Base-by-base conservation (phyloP, 2,113 vertebrate genomes). In the Tor tambroides region DNA sequence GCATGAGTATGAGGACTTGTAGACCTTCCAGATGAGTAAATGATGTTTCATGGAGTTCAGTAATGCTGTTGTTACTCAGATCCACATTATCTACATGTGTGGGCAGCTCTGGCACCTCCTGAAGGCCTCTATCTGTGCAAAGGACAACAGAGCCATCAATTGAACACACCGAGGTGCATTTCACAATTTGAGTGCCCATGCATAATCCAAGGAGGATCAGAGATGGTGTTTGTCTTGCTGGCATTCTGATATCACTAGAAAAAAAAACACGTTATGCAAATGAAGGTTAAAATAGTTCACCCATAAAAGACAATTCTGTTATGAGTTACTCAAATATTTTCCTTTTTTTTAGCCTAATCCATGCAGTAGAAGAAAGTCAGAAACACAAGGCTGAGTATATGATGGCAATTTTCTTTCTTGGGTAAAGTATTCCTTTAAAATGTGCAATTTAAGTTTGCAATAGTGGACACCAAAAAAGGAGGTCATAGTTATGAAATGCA, bases 131-230 rank as follows among this genome's bases (percentile, higher is more conserved):
- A 32, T 74, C 14, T 5, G 6, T 41, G 51, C 67, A 84, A 30
- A 56, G 11, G 12, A 23, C 49, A 9, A 30, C 19, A 10, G 21
- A 74, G 21, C 41, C 28, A 0, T 23, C 43, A 8, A 23, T 5
- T 14, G 23, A 84, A 84, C 82, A 84, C 49, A 69, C 43, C 4
- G 46, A 59, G 14, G 82, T 59, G 82, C 38, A 83, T 51, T 84
- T 74, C 14, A 74, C 67, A 32, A 59, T 38, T 17, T 8, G 67
- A 84, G 46, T 5, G 43, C 67, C n/a, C 4, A 84, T 10, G 23
- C 14, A 84, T 19, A 84, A 74, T 26, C 41, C 63, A 46, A 83
- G 63, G n/a, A 71, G 26, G 3, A 56, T 17, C 12, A 74, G 67
- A 30, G 30, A 56, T 83, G 23, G 32, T 32, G 5, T 69, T 9